A percentile compares a stretch with the other conserved stretches of the same genome.
Evolutionary conservation across 2,888 invertebrate genomes (phyloP).

Genomic region (Catocala fraxini): DNA sequence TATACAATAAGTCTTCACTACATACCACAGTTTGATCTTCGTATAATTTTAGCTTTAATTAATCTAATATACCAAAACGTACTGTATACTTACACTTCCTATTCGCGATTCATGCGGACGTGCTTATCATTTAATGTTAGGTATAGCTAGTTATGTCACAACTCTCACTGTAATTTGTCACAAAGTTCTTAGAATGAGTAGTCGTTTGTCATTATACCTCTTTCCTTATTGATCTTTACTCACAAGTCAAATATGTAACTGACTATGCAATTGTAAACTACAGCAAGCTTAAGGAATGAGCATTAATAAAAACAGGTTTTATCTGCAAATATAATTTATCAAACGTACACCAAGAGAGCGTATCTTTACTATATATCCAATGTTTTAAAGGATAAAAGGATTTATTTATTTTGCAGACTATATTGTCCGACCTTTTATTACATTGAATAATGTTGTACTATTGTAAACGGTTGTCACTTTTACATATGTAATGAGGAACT

Average conservation of each 20-base stretch:
- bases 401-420: no score
- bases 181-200: neutral
- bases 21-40: no score
- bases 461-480: no score
- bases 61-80: no score
- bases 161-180: neutral
- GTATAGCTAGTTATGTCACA: neutral
- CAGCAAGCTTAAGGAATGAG: neutral
- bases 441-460: no score
- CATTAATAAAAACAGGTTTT: slow-evolving; percentile 3
- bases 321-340: slow-evolving; percentile 3
- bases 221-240: slow-evolving; percentile 13
- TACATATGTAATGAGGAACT: no score
- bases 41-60: no score
- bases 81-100: neutral
- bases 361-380: no score
- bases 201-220: neutral
- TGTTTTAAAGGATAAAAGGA: no score
- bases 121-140: slow-evolving; percentile 31
- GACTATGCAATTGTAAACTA: slow-evolving; percentile 8
- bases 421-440: no score
- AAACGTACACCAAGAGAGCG: neutral
- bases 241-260: slow-evolving; percentile 9
- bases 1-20: no score
- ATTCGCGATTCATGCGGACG: slow-evolving; percentile 33